Percentiles rank a stretch among this genome's conserved stretches.
Evolutionary conservation across 2,797 vertebrate species (phyloP).

Genomic region (Anolis apletophallus): DNA sequence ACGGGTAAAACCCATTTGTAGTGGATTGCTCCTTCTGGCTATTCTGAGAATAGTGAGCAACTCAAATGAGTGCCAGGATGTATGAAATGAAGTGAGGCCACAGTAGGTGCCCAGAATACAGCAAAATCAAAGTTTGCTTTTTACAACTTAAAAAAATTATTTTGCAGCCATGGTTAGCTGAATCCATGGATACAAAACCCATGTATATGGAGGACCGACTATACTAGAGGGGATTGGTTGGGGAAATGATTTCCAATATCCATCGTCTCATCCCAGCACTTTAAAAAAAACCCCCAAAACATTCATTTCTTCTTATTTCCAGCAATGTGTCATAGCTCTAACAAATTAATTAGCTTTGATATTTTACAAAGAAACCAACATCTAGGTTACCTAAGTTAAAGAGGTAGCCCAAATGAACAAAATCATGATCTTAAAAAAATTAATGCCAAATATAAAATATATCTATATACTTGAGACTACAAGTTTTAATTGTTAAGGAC

Average conservation of each 20-base stretch:
- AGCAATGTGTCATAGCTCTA: neutral
- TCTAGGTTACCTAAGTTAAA: neutral
- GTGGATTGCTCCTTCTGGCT: too few relatives aligned
- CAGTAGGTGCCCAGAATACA: too few relatives aligned
- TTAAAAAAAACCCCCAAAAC: neutral
- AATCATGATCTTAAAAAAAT: neutral
- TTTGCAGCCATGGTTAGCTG: too few relatives aligned
- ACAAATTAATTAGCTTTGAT: neutral
- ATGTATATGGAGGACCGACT: too few relatives aligned
- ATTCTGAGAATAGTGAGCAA: too few relatives aligned
- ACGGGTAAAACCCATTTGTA: too few relatives aligned
- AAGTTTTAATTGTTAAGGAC: slow-evolving; percentile 2
- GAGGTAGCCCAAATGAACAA: neutral
- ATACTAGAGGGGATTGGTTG: neutral
- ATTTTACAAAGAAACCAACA: neutral
- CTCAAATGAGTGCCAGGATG: too few relatives aligned
- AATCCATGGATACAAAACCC: too few relatives aligned
- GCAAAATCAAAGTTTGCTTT: too few relatives aligned
- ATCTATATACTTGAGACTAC: too few relatives aligned
- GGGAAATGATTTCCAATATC: neutral
- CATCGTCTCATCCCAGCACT: neutral
- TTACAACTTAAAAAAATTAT: too few relatives aligned
- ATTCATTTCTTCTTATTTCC: neutral
- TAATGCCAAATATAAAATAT: neutral
- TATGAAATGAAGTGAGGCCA: too few relatives aligned